A percentile compares a stretch with the other conserved stretches of the same genome.
Evolutionary conservation across 2,113 vertebrate genomes (phyloP).

Genomic region (Mesocricetus auratus): DNA sequence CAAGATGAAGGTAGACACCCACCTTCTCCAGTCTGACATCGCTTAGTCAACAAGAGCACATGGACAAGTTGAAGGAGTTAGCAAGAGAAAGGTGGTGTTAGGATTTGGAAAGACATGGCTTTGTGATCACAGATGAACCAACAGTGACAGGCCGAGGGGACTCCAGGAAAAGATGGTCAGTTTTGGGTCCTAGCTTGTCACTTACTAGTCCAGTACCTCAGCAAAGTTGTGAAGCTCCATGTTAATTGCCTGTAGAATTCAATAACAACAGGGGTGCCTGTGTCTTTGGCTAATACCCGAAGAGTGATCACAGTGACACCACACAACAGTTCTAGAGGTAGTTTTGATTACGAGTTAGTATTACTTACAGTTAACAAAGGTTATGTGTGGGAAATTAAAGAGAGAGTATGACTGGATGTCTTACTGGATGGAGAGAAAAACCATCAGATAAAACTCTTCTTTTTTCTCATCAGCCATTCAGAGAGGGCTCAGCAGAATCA

Average conservation of each 20-base stretch:
- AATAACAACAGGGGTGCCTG: background rate
- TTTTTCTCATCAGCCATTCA: background rate
- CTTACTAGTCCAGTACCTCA: background rate
- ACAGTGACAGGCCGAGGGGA: background rate
- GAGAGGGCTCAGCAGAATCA: accelerated
- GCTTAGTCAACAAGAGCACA: background rate
- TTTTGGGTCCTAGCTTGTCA: background rate
- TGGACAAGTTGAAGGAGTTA: background rate
- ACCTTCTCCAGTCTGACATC: background rate
- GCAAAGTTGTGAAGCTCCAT: background rate
- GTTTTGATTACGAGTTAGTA: background rate
- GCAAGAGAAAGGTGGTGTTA: background rate
- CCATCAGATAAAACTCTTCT: background rate
- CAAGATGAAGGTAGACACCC: background rate
- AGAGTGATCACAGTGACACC: background rate
- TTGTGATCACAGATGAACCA: background rate
- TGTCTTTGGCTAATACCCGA: background rate
- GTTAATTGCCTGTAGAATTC: background rate
- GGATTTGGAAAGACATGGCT: background rate
- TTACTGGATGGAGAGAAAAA: constrained; percentile 23
- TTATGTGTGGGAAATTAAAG: constrained; percentile 31
- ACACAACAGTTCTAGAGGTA: background rate
- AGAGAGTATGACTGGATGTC: background rate
- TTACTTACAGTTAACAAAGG: background rate
- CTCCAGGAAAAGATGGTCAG: background rate